Evolutionary conservation across 2,888 invertebrate species (phyloP).

Genomic region (Lycocerus yunnanus): DNA sequence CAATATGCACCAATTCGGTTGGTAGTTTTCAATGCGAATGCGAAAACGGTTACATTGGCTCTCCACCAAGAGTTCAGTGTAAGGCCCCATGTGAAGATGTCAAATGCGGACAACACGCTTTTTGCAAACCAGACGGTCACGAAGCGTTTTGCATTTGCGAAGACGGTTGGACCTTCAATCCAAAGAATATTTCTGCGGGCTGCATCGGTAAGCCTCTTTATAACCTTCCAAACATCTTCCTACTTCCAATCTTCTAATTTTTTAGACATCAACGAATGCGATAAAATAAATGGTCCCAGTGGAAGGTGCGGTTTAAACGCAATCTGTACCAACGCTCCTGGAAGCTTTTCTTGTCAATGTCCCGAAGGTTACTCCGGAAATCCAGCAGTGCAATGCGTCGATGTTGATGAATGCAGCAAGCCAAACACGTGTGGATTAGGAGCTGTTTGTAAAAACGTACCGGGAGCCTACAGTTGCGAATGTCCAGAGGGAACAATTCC

Average conservation of each 20-base stretch:
- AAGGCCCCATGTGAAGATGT: conserved; percentile 93
- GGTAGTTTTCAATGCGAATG: conserved; percentile 86
- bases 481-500: conserved; percentile 83
- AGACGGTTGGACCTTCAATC: conserved; percentile 92
- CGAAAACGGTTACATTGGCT: conserved; percentile 78
- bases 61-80: conserved; percentile 78
- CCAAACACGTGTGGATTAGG: conserved; percentile 77
- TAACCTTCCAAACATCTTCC: not conserved
- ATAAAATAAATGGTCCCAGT: conserved; percentile 72
- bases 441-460: conserved; percentile 77
- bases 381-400: conserved; percentile 77
- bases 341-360: conserved; percentile 81
- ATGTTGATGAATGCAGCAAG: conserved; percentile 81
- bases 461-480: conserved; percentile 77
- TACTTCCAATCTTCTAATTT: conserved; percentile 12
- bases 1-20: conserved; percentile 77
- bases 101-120: conserved; percentile 85
- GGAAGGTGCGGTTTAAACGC: conserved; percentile 87
- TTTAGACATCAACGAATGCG: conserved; percentile 89
- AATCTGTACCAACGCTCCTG: conserved; percentile 78
- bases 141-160: conserved; percentile 93
- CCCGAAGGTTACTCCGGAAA: conserved; percentile 86
- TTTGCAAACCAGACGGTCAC: conserved; percentile 84
- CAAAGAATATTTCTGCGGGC: conserved; percentile 84
- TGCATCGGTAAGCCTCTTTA: conserved; percentile 65